Percentiles rank a stretch among this genome's conserved stretches.
Evolutionary conservation across 1,140 invertebrate species (phyloP).

Genomic region (Ruditapes philippinarum): DNA sequence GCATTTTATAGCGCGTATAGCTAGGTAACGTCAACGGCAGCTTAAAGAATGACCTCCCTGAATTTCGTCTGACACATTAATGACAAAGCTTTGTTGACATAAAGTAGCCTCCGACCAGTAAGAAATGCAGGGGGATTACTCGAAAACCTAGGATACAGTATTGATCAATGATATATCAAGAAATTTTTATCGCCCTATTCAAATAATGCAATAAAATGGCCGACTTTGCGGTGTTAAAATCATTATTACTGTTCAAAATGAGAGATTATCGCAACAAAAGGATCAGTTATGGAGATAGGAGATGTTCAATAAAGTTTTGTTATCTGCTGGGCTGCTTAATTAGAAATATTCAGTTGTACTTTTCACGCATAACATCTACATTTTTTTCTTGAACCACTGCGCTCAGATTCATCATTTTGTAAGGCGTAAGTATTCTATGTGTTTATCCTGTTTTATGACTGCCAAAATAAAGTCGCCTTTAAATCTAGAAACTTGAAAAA

Average conservation of each 20-base stretch:
- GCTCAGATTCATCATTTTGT: too few species aligned
- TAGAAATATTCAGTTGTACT: too few species aligned
- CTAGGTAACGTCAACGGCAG: not conserved
- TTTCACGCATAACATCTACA: too few species aligned
- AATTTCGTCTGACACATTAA: not conserved
- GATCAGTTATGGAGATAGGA: not conserved
- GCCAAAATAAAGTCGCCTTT: too few species aligned
- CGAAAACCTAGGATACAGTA: constrained; percentile 12
- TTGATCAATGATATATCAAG: constrained; percentile 23
- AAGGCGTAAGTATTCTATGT: too few species aligned
- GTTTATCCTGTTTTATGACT: too few species aligned
- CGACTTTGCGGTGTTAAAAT: constrained; percentile 19
- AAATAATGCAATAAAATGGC: constrained; percentile 21
- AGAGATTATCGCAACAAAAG: not conserved
- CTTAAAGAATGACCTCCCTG: not conserved
- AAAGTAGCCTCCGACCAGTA: not conserved
- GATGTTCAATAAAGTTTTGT: not conserved
- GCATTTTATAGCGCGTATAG: constrained; percentile 5
- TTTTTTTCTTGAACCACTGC: too few species aligned
- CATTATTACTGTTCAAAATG: constrained; percentile 1
- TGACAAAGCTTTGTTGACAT: constrained; percentile 6
- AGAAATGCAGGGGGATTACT: not conserved
- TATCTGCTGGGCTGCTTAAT: too few species aligned
- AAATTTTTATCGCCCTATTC: constrained; percentile 22
- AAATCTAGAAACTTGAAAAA: too few species aligned